Percentiles rank a stretch among this genome's conserved stretches.
Evolutionary conservation across 2,888 invertebrate genomes (phyloP).

Genomic region (Drosophila anomalata): DNA sequence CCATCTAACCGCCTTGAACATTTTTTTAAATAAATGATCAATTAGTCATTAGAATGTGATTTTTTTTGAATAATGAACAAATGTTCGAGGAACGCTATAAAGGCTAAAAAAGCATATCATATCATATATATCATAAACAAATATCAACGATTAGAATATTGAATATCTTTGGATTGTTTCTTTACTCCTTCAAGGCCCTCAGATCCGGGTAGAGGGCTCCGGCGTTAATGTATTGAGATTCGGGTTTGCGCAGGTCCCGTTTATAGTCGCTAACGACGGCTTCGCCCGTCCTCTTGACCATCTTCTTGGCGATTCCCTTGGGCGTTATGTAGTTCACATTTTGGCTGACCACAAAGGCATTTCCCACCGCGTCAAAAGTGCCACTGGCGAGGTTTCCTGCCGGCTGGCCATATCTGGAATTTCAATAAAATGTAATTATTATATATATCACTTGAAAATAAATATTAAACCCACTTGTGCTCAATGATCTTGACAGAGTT

Average conservation of each 20-base stretch:
- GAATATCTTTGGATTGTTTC: constrained; percentile 14
- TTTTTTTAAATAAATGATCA: neutral
- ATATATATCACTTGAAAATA: neutral
- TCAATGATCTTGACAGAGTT: constrained; percentile 90
- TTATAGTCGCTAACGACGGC: constrained; percentile 84
- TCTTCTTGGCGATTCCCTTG: constrained; percentile 87
- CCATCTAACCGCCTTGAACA: neutral
- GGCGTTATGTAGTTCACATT: constrained; percentile 88
- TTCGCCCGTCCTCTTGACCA: constrained; percentile 87
- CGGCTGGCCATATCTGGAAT: constrained; percentile 87
- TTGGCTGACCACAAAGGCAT: constrained; percentile 87
- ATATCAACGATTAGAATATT: constrained; percentile 9
- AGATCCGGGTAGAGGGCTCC: constrained; percentile 82
- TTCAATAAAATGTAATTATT: constrained; percentile 8
- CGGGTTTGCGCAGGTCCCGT: constrained; percentile 64
- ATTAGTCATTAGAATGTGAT: neutral
- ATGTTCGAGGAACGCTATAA: constrained; percentile 2
- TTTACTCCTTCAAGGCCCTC: constrained; percentile 66
- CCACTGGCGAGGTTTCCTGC: constrained; percentile 88
- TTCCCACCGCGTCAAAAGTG: constrained; percentile 89
- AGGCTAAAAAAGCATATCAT: constrained; percentile 13
- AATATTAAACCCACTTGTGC: constrained; percentile 86
- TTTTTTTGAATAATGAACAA: constrained; percentile 13
- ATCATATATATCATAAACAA: constrained; percentile 31
- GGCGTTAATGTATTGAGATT: constrained; percentile 79